Percentiles rank a stretch among this genome's conserved stretches.
Conservation (phyloP, 2,113 vertebrate genomes). For the Scatophagus argus region DNA sequence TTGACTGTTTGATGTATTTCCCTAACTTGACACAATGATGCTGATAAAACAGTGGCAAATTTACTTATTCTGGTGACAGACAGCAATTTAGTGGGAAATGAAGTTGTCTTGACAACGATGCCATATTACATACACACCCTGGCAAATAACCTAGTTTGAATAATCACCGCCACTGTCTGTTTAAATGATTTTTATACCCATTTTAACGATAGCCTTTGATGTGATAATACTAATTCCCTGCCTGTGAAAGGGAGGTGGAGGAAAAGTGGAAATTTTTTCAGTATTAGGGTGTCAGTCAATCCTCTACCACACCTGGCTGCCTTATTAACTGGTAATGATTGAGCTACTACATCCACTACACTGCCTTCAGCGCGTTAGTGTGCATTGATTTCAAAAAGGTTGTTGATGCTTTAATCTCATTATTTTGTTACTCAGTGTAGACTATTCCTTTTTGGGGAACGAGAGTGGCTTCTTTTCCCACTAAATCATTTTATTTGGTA, state of each 20-base stretch:
- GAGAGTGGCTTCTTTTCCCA: slow-evolving; percentile 10
- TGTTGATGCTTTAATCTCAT: slow-evolving; percentile 60
- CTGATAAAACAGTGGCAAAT: slow-evolving; percentile 94
- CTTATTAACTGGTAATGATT: slow-evolving; percentile 98
- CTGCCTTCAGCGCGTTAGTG: slow-evolving; percentile 77
- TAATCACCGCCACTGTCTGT: slow-evolving; percentile 96
- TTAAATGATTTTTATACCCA: slow-evolving; percentile 95
- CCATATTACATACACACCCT: slow-evolving; percentile 86
- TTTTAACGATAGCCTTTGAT: slow-evolving; percentile 95
- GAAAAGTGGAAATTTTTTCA: slow-evolving; percentile 96
- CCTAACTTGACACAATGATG: slow-evolving; percentile 87
- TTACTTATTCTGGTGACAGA: slow-evolving; percentile 95
- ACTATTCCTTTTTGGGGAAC: slow-evolving; percentile 45
- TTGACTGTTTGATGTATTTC: slow-evolving; percentile 87
- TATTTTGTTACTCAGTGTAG: slow-evolving; percentile 45
- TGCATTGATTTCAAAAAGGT: slow-evolving; percentile 61
- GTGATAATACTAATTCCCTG: slow-evolving; percentile 96
- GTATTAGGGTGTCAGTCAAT: slow-evolving; percentile 95
- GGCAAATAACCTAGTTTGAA: slow-evolving; percentile 96
- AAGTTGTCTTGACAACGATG: slow-evolving; percentile 91
- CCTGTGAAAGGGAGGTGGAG: slow-evolving; percentile 84
- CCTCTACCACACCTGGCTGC: slow-evolving; percentile 85
- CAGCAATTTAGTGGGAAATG: slow-evolving; percentile 95
- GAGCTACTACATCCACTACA: slow-evolving; percentile 89
- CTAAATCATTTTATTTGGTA: background rate